phyloP scores from a whole-genome alignment of 2,113 vertebrate species.

The Prunella himalayana region DNA sequence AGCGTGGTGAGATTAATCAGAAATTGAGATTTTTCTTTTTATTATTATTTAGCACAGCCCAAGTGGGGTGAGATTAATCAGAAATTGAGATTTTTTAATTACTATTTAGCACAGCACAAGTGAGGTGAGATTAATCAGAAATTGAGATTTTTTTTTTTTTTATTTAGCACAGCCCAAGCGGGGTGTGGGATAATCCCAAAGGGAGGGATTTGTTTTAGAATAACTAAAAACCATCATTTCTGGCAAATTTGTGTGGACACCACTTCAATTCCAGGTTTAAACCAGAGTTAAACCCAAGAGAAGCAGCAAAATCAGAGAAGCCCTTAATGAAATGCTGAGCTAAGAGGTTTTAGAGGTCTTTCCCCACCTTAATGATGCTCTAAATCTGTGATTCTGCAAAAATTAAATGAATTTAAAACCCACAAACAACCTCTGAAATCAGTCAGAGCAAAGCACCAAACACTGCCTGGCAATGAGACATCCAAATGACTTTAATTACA shows the following conservation, averaged over 20 bases:
- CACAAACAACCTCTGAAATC: background rate
- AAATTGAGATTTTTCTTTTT: too few species aligned
- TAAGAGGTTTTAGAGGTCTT: background rate
- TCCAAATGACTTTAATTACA: constrained; percentile 1
- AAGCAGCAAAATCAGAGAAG: background rate
- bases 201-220: background rate
- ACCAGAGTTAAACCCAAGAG: background rate
- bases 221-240: background rate
- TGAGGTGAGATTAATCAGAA: too few species aligned
- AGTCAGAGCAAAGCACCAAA: background rate
- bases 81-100: too few species aligned
- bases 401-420: background rate
- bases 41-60: too few species aligned
- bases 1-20: too few species aligned
- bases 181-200: background rate
- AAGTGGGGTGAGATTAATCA: too few species aligned
- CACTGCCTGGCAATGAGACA: background rate
- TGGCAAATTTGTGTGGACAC: background rate
- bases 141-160: too few species aligned
- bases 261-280: background rate
- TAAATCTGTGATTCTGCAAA: background rate
- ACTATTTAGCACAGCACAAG: too few species aligned
- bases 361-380: background rate
- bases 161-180: too few species aligned
- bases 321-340: background rate